These are phyloP conservation scores for Trichacis sp. DNA, from an alignment of 2,888 invertebrate species.

Conservation along the genomic window DNA sequence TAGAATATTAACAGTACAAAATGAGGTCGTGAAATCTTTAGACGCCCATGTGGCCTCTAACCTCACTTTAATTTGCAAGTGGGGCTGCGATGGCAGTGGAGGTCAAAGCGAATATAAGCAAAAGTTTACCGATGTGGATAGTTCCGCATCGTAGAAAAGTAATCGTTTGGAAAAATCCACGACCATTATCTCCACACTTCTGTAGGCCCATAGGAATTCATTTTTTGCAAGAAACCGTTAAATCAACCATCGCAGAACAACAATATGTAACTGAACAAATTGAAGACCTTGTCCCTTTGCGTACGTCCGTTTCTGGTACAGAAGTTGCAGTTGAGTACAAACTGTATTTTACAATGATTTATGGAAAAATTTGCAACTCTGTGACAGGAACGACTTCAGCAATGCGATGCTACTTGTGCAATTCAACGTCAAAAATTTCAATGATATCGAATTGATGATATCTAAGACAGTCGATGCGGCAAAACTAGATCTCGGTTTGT, in stretches of 20 bases:
- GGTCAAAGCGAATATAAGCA: no score
- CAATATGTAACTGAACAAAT: constrained; percentile 33
- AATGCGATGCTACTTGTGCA: not conserved
- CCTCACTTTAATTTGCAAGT: constrained; percentile 8
- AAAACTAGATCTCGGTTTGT: not conserved
- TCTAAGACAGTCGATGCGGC: not conserved
- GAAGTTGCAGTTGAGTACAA: constrained; percentile 18
- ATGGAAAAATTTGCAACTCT: constrained; percentile 26
- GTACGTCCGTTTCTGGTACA: constrained; percentile 6
- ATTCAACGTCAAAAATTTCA: constrained; percentile 6
- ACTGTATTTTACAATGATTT: constrained; percentile 27
- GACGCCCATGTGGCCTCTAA: no score
- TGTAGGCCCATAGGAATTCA: constrained; percentile 37
- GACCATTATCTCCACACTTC: constrained; percentile 34
- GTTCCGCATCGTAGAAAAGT: constrained; percentile 18
- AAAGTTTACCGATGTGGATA: constrained; percentile 14
- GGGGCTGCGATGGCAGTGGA: no score
- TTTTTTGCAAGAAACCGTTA: constrained; percentile 27
- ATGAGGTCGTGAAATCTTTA: constrained; percentile 7
- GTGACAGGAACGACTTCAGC: not conserved
- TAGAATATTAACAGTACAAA: constrained; percentile 19
- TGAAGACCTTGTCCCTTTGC: constrained; percentile 20
- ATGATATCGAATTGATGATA: not conserved
- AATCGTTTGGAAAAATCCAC: constrained; percentile 30
- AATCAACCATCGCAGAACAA: constrained; percentile 18